Conservation (phyloP, 2,888 invertebrate genomes). For the Operophtera brumata region DNA sequence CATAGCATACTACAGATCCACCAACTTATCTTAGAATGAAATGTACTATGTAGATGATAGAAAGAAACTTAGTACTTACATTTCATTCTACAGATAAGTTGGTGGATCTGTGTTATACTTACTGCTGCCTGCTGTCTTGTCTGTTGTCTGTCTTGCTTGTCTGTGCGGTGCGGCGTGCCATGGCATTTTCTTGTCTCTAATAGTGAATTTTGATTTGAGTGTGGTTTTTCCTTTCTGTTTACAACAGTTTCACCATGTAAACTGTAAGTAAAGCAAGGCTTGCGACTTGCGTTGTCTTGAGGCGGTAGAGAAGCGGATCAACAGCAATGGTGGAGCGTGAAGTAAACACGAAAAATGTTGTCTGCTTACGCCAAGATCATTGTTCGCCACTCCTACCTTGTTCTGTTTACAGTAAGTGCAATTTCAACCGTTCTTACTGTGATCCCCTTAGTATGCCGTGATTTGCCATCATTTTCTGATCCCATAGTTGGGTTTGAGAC, state of each 20-base stretch:
- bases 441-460: conserved; percentile 65
- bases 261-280: conserved; percentile 49
- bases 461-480: conserved; percentile 89
- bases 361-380: conserved; percentile 74
- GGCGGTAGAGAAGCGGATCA: conserved; percentile 57
- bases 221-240: conserved; percentile 31
- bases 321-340: conserved; percentile 59
- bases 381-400: conserved; percentile 71
- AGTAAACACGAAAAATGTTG: conserved; percentile 63
- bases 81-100: too few relatives aligned
- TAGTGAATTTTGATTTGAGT: too few relatives aligned
- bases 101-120: too few relatives aligned
- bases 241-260: conserved; percentile 29
- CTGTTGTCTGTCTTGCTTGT: too few relatives aligned
- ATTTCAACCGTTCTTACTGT: conserved; percentile 67
- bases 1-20: too few relatives aligned
- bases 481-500: conserved; percentile 96
- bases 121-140: too few relatives aligned
- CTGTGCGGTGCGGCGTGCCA: too few relatives aligned
- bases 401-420: conserved; percentile 63
- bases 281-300: conserved; percentile 40
- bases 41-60: too few relatives aligned
- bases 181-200: too few relatives aligned
- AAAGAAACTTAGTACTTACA: too few relatives aligned
- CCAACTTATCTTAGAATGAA: too few relatives aligned